Evolutionary conservation across 2,797 vertebrate genomes (phyloP), one percentile per base, ranked within the genome.

Genomic region (Phataginus tetradactyla): DNA sequence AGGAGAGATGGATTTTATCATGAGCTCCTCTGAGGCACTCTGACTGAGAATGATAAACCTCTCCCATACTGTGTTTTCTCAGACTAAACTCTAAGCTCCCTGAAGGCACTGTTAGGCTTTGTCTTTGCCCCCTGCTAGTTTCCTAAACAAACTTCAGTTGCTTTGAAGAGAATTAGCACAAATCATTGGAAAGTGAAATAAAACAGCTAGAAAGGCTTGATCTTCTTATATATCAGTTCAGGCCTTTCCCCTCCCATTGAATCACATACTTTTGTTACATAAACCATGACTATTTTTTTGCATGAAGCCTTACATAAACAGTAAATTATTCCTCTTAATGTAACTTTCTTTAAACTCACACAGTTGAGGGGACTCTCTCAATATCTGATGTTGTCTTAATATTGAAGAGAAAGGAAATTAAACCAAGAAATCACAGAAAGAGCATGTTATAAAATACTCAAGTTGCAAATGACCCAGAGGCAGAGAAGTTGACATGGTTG

Each of bases 371-470:
- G 51, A 78, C 42, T 72, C 14, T 81, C 15, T 91, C 77, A 92
- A 94, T 51, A 81, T 95, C 59, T 90, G 45, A 66, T 86, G 25
- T 45, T 5, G 20, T 91, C 79, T 94, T 69, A 75, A 84, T 88
- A 14, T 45, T 45, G n/a, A 96, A 88, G 29, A 89, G 39, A 95
- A 94, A 61, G 63, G 8, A 88, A 92, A 74, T 84, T 84, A 92
- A 90, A 68, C 2, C 25, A 95, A 92, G 34, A 64, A 81, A 96
- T 72, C 27, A 75, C 12, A 9, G 6, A 45, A 75, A 81, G 42
- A 68, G 12, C 12, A 27, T 2, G 55, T 96, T 93, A 59, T 3
- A 84, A 95, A 7, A 37, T 61, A 9, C 0, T 49, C 53, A 42
- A 69, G 27, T 64, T 77, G 18, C 74, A 88, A 94, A 89, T 72